Evolutionary conservation across 2,113 vertebrate genomes (phyloP), one percentile per base, ranked within the genome.

Genomic region (Vicugna pacos): DNA sequence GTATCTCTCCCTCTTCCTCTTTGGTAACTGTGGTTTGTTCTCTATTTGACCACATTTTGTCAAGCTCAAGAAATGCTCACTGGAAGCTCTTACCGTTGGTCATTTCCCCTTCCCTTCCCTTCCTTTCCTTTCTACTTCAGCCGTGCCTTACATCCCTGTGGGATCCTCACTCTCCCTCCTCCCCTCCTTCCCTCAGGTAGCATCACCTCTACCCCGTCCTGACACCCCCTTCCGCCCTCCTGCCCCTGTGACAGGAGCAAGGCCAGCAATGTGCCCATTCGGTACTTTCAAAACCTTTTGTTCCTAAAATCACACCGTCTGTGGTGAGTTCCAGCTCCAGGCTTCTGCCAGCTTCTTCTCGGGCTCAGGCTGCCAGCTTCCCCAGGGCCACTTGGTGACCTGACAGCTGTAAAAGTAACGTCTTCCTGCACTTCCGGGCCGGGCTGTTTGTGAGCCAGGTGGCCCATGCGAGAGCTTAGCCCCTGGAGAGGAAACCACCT

Each of bases 401-500:
- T 1, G 6, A 67, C 30, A 81, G 80, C 75, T 72, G 7, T 58
- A 67, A 89, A 85, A 81, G 58, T 32, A 46, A 89, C 0, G 1
- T 94, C 73, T 93, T 93, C 81, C 81, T 76, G 72, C 0, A 3
- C 60, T 65, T 82, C 72, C 5, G 2, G 48, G 35, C 28, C 38
- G 0, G 2, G 22, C 65, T 46, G 35, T 70, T 46, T 20, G 17
- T 83, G 76, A 42, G 35, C 62, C 32, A 1, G 19, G 62, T 42
- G 15, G 32, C 60, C 28, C n/a, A 1, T 7, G 5, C 30, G 35
- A 67, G 73, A 75, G 38, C 72, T 35, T 26, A 82, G 89, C 82
- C 13, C 32, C 17, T n/a, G 13, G 60, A 42, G n/a, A 94, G 97
- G 94, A 92, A 98, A 69, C 38, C 16, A 16, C 58, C 52, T 64